A percentile compares a stretch with the other conserved stretches of the same genome.
Conservation (phyloP, 2,113 vertebrate species). For the Nibea albiflora region DNA sequence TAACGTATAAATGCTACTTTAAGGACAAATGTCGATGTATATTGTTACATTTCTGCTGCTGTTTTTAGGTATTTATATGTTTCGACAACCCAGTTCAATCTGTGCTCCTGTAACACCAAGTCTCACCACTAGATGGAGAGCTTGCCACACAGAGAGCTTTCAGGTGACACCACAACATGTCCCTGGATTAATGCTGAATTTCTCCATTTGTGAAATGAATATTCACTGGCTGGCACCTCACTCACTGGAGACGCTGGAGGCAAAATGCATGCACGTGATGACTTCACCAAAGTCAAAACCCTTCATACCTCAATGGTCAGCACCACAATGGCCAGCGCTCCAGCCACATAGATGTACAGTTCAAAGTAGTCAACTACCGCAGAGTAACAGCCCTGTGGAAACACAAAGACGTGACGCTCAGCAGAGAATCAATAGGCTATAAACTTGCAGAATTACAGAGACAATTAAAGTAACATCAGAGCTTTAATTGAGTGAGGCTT, state of each 20-base stretch:
- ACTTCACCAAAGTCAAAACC: conserved; percentile 5
- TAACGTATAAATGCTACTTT: not conserved
- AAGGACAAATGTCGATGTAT: not conserved
- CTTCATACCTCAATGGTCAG: conserved; percentile 91
- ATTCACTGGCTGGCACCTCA: not conserved
- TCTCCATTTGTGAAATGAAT: conserved; percentile 3
- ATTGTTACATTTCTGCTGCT: not conserved
- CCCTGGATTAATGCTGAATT: conserved; percentile 9
- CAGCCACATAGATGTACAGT: conserved; percentile 93
- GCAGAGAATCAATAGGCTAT: conserved; percentile 51
- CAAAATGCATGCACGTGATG: conserved; percentile 11
- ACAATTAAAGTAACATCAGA: conserved; percentile 66
- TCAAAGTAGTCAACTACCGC: conserved; percentile 94
- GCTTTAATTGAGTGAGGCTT: conserved; percentile 59
- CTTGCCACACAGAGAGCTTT: conserved; percentile 34
- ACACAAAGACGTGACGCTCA: conserved; percentile 51
- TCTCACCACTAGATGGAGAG: conserved; percentile 68
- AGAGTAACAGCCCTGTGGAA: conserved; percentile 91
- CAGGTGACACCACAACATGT: not conserved
- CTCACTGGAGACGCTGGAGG: not conserved
- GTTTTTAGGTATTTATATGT: not conserved
- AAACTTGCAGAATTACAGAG: conserved; percentile 54
- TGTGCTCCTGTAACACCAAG: conserved; percentile 9
- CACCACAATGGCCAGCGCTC: conserved; percentile 93
- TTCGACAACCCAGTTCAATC: not conserved